These are phyloP conservation scores for Speoplatyrhinus poulsoni DNA, from an alignment of 2,113 vertebrate species.

Conservation along the genomic window DNA sequence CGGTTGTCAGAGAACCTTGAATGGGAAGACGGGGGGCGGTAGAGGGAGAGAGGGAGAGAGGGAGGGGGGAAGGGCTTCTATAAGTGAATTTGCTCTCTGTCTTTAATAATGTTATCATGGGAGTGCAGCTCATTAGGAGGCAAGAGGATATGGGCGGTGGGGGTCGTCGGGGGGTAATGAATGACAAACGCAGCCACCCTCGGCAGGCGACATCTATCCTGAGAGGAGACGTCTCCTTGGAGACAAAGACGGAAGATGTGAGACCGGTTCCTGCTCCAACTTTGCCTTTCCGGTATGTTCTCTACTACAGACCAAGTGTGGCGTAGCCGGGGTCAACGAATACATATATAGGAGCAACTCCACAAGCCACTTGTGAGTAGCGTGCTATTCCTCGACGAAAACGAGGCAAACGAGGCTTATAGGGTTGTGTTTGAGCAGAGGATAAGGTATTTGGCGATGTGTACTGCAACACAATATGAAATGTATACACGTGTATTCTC, in stretches of 20 bases:
- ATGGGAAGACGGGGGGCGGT: not conserved
- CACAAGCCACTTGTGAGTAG: constrained; percentile 1
- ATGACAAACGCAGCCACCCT: constrained; percentile 46
- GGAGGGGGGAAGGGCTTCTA: constrained; percentile 1
- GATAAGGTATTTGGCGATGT: no score
- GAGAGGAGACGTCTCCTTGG: constrained; percentile 42
- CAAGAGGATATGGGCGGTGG: constrained; percentile 27
- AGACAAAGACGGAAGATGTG: constrained; percentile 9
- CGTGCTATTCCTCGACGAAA: not conserved
- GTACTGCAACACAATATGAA: no score
- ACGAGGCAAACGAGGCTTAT: not conserved
- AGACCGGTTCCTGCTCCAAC: not conserved
- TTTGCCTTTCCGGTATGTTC: not conserved
- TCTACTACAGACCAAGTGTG: not conserved
- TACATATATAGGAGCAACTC: not conserved
- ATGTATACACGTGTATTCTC: no score
- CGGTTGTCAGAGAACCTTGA: constrained; percentile 13
- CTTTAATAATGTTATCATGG: constrained; percentile 63
- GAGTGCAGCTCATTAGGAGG: constrained; percentile 56
- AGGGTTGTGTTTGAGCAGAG: no score
- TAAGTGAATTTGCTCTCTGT: constrained; percentile 22
- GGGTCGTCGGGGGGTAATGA: constrained; percentile 46
- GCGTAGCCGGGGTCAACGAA: not conserved
- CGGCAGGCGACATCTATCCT: constrained; percentile 35
- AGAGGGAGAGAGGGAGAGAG: not conserved